Base-by-base conservation (phyloP, 1,140 invertebrate species). In the Drosophila pectinifera region DNA sequence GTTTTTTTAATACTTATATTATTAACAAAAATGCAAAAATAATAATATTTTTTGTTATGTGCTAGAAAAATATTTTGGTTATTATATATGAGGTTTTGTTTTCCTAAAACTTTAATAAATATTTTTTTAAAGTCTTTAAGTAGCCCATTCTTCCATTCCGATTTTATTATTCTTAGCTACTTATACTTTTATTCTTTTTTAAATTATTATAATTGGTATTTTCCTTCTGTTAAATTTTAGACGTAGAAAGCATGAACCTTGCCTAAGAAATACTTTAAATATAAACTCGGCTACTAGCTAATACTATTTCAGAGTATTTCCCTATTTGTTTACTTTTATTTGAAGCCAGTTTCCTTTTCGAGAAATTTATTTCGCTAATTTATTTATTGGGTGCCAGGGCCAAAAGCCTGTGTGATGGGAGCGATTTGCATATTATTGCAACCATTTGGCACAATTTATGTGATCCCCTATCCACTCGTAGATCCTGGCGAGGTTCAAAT, bases 351-450 rank as follows among this genome's bases (percentile, higher is more conserved):
- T 45, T 64, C 22, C 11, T 48, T 67, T 16, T 46, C 39, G 18
- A 41, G 68, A 41, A 88, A 83, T 86, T 86, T 88, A 88, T 79
- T 86, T 75, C 57, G 79, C 83, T 83, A 86, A 86, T 86, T 86
- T 86, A 86, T 86, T 72, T 86, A 86, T 86, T 72, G 77, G 62
- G 70, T 85, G 61, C 64, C 64, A 42, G 22, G 43, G 45, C 56
- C 57, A 48, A 80, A 80, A 63, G 73, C 18, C 63, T 31, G 39
- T 41, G 67, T 46, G 67, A 59, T 74, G 67, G 53, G 24, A 54
- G 41, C 42, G 38, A 85, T 85, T 85, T 85, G 82, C 82, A 85
- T 85, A 81, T 86, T 81, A 86, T 74, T 81, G 82, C 81, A 86
- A 69, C 45, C 58, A 69, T 68, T 76, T 77, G 14, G 18, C 45